Base-by-base conservation (phyloP, 2,113 vertebrate genomes). In the Gila orcuttii region DNA sequence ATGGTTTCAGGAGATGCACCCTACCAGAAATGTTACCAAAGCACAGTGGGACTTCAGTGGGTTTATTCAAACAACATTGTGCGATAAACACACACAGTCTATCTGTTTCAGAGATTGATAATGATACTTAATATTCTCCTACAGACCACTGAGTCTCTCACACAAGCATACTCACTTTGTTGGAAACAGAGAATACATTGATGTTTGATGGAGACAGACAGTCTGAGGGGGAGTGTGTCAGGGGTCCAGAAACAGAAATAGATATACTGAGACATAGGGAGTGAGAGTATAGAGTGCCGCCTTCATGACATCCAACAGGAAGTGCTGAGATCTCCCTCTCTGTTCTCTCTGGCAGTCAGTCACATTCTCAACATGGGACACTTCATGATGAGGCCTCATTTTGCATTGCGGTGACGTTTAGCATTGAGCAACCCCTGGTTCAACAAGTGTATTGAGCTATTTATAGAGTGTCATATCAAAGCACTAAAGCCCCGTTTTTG, bases 391-490 rank as follows among this genome's bases (percentile, higher is more conserved):
- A 93, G 92, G 92, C 91, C 91, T 91, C 89, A 89, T 90, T 92
- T 87, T 92, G 77, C 87, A 89, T 85, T 69, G 87, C 73, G 85
- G 88, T 91, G 60, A 91, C 93, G 90, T 88, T 91, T 88, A 93
- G 90, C 91, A 91, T 91, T 88, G 83, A 87, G 73, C 66, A 36
- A 82, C 78, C 76, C 75, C 71, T 90, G 87, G 85, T 89, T 92
- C 90, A 93, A 93, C 90, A 90, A 91, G 87, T 60, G 84, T 89
- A 92, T 94, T 94, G 91, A 92, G 93, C 92, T 93, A 92, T 93
- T 94, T 92, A 92, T 91, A 90, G 91, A 90, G 88, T 84, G 87
- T 86, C 66, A 85, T 87, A 92, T 91, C 86, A 92, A 93, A 93
- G 83, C 42, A 36, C 82, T 89, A 78, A 86, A 80, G 79, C 50